These are phyloP conservation scores for Crypturellus undulatus DNA, from an alignment of 2,113 vertebrate species.

Conservation along the genomic window DNA sequence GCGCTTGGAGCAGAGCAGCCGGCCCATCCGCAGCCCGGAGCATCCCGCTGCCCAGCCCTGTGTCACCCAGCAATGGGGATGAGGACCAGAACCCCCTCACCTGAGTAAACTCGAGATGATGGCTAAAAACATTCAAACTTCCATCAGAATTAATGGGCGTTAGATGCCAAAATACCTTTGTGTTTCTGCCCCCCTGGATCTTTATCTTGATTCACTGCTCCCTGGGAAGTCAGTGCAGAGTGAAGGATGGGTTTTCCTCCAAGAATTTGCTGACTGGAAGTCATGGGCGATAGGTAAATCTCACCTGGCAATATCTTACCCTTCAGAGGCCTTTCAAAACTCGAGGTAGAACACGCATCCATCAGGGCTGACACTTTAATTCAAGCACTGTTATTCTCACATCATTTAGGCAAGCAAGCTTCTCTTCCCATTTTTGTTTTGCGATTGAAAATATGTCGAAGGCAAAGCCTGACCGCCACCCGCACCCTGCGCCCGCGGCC, in stretches of 20 bases:
- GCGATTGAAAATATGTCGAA: conserved; percentile 41
- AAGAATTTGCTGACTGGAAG: conserved; percentile 35
- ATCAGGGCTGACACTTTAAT: conserved; percentile 62
- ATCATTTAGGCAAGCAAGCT: conserved; percentile 6
- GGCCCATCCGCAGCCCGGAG: neutral
- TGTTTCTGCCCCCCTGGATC: conserved; percentile 19
- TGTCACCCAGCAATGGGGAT: neutral
- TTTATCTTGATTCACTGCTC: conserved; percentile 57
- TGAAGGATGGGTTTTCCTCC: conserved; percentile 58
- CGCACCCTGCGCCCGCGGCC: neutral
- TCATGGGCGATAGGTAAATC: conserved; percentile 57
- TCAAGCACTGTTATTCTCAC: conserved; percentile 43
- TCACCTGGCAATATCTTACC: conserved; percentile 56
- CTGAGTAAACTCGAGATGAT: neutral
- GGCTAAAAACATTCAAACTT: conserved; percentile 19
- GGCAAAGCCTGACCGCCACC: neutral
- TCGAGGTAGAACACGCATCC: conserved; percentile 15
- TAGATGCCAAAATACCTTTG: conserved; percentile 12
- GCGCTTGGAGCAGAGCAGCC: neutral
- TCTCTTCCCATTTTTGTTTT: conserved; percentile 45
- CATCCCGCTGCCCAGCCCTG: neutral
- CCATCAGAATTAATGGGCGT: conserved; percentile 16
- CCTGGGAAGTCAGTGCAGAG: conserved; percentile 38
- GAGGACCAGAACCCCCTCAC: neutral
- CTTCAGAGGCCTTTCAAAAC: conserved; percentile 43